These are phyloP conservation scores for Chroicocephalus ridibundus DNA, from an alignment of 2,113 vertebrate genomes.

Conservation along the genomic window DNA sequence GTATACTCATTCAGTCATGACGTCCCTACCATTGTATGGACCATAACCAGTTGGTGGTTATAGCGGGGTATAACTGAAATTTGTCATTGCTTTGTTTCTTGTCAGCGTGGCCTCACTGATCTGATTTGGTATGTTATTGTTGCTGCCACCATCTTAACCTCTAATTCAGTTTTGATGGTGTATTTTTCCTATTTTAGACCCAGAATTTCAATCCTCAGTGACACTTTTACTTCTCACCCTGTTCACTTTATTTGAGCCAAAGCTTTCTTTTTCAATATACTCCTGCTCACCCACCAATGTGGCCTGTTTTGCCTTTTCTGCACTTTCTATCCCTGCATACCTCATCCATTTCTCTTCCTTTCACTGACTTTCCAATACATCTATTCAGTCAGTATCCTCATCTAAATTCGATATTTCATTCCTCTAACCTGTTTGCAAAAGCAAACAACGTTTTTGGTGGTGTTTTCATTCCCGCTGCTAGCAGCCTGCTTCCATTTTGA, in stretches of 20 bases:
- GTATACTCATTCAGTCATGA: background rate
- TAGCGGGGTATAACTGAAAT: too few relatives aligned
- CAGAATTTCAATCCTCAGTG: background rate
- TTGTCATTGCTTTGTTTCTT: background rate
- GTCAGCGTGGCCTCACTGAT: too few relatives aligned
- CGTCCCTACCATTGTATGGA: background rate
- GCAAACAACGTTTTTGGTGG: accelerated
- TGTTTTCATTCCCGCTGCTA: accelerated
- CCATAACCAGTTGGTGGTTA: too few relatives aligned
- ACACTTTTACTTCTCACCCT: background rate
- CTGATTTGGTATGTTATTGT: background rate
- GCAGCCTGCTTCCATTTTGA: background rate
- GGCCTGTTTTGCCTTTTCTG: background rate
- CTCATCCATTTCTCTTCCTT: background rate
- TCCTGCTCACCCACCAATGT: background rate
- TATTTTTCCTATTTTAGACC: background rate
- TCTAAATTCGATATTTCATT: background rate
- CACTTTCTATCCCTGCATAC: too few relatives aligned
- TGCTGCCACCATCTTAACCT: background rate
- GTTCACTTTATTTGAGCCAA: background rate
- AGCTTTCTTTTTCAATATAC: background rate
- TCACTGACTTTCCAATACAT: background rate
- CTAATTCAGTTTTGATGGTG: background rate
- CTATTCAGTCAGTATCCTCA: background rate
- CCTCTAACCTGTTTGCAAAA: background rate